Evolutionary conservation across 1,140 invertebrate genomes (phyloP), one percentile per base, ranked within the genome.

Genomic region (Tetragonula clypearis): DNA sequence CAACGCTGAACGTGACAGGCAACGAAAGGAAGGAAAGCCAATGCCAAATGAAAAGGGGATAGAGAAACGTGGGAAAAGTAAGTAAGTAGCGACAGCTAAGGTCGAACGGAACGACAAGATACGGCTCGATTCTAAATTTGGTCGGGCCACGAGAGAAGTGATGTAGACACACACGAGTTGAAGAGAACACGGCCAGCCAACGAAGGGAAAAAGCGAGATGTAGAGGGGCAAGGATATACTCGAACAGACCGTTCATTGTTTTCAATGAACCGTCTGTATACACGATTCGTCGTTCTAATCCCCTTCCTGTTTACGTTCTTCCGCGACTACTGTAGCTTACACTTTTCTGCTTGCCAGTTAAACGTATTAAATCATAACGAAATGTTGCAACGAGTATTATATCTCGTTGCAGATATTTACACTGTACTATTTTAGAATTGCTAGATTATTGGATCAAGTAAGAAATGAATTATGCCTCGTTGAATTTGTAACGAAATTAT

Each of bases 101-200:
- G 62, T 60, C 65, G 73, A n/a, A 17, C 19, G 56, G n/a, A 60
- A 60, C 14, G 79, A 26, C 55, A 26, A 69, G 79, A 77, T 58
- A 83, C 85, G 21, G 62, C 73, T 83, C 80, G 85, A 83, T 77
- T 86, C 85, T 86, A 86, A 86, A 86, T 86, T 72, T 86, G 85
- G 62, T 23, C 55, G 68, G 17, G 5, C 56, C 49, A 55, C 66
- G n/a, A 21, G 55, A 62, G 49, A 72, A 72, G 6, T 0, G 6
- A 8, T 23, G 66, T 66, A 30, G 66, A 66, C 14, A 8, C 75
- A 66, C 60, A 66, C 60, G 41, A 11, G 26, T 75, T 23, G 21
- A 26, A 41, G 58, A 60, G 74, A 78, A 55, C 55, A 3, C 55
- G 21, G 35, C 21, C 49, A 35, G 21, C 30, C 5, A 8, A 30